Base-by-base conservation (phyloP, 2,888 invertebrate genomes). In the Anoncus sp. region DNA sequence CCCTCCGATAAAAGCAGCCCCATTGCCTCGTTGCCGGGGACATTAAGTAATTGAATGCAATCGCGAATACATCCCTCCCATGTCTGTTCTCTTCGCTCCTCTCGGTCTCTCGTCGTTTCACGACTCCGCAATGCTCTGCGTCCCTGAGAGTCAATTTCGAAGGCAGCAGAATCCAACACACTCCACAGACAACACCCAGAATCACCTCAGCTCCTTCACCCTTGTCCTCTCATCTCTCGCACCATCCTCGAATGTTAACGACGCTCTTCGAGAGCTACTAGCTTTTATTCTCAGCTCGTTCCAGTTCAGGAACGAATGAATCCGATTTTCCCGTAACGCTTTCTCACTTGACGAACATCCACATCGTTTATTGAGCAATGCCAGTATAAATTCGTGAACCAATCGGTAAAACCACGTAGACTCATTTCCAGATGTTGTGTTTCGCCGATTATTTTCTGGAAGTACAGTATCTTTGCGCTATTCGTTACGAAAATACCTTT, bases 11-110 rank as follows among this genome's bases (percentile, higher is more conserved):
- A 71, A 77, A 80, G 66, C 73, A 38, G 59, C 43, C 49, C 43
- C 51, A 35, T 57, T 66, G 20, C 43, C 74, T 75, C 76, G 78
- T 78, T 77, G 70, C 75, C 63, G 65, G 74, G 71, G 79, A 83
- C 82, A 80, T 83, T 84, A 86, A 85, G 86, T 87, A 86, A 87
- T 87, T 84, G 86, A 86, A 86, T 86, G 83, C 82, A 83, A 85
- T 83, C 80, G 81, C 69, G 70, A 80, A 81, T 77, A 79, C 82
- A 82, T 75, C 63, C 55, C 40, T 57, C 20, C n/a, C 60, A 4
- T 27, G n/a, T 49, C 51, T 38, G n/a, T 38, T 57, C 24, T 45
- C 69, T 55, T 24, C 24, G 10, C 47, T 55, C 47, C 60, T 53
- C 27, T 40, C 16, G 40, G 27, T 55, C 53, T 71, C 60, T 20